A percentile compares a stretch with the other conserved stretches of the same genome.
Evolutionary conservation across 2,888 invertebrate species (phyloP).

Genomic region (Iphiclides podalirius): DNA sequence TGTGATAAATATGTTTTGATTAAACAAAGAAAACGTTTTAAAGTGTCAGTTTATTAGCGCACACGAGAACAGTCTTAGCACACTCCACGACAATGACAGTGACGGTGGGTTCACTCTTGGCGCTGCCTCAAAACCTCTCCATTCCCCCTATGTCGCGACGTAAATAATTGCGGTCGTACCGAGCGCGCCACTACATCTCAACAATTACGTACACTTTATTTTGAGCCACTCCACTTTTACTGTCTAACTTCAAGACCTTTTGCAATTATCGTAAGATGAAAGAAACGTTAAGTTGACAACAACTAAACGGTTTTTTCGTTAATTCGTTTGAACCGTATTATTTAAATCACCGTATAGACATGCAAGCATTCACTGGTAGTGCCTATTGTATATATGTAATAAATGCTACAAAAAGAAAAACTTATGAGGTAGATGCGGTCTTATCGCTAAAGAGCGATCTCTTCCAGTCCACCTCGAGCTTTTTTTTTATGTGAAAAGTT

Average conservation of each 20-base stretch:
- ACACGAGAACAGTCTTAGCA: conserved; percentile 9
- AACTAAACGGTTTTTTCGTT: no score
- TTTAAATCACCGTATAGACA: no score
- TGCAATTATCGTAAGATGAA: conserved; percentile 26
- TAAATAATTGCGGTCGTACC: conserved; percentile 70
- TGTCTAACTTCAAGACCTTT: conserved; percentile 29
- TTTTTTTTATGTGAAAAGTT: no score
- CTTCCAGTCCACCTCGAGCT: no score
- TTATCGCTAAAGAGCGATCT: no score
- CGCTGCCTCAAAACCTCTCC: conserved; percentile 63
- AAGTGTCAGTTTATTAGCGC: conserved; percentile 15
- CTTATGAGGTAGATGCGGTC: no score
- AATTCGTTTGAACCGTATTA: no score
- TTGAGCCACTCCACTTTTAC: conserved; percentile 46
- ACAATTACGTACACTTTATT: conserved; percentile 73
- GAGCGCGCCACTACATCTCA: conserved; percentile 53
- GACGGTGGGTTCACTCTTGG: conserved; percentile 49
- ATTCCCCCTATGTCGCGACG: conserved; percentile 71
- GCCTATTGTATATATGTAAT: no score
- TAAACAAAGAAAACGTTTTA: conserved; percentile 6
- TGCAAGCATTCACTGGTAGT: no score
- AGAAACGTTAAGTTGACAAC: conserved; percentile 4
- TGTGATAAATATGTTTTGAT: no score
- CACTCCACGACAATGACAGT: conserved; percentile 33
- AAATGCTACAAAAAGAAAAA: no score